Conservation (phyloP, 1,140 invertebrate species). For the Schlechtendalia chinensis region DNA sequence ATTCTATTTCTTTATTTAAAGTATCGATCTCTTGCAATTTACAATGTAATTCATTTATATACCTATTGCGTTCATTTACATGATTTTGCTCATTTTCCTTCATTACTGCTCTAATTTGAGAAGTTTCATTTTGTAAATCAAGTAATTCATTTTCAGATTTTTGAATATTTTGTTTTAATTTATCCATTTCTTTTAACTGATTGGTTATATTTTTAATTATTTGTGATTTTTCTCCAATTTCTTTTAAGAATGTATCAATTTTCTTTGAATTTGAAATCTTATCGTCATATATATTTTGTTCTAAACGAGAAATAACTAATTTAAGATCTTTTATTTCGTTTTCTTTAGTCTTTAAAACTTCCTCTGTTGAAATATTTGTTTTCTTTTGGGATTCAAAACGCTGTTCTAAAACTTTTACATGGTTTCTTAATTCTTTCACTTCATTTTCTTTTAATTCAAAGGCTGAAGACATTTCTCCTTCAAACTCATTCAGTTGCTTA, state of each 20-base stretch:
- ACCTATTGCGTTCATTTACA: conserved; percentile 25
- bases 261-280: conserved; percentile 44
- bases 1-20: conserved; percentile 42
- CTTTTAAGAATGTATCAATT: conserved; percentile 39
- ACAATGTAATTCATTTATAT: conserved; percentile 57
- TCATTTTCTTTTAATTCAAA: conserved; percentile 51
- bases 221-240: conserved; percentile 52
- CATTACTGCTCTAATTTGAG: conserved; percentile 7
- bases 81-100: conserved; percentile 13
- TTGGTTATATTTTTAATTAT: conserved; percentile 65
- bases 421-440: conserved; percentile 25
- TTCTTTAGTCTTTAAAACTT: conserved; percentile 52
- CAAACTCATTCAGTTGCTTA: conserved; percentile 33
- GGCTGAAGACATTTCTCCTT: conserved; percentile 50
- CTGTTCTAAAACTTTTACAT: conserved; percentile 18
- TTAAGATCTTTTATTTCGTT: conserved; percentile 51
- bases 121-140: conserved; percentile 36
- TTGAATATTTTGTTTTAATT: conserved; percentile 58
- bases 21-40: conserved; percentile 24
- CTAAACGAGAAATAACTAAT: conserved; percentile 49
- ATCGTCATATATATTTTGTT: conserved; percentile 49
- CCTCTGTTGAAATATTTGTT: conserved; percentile 6
- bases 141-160: conserved; percentile 57
- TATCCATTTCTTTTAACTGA: conserved; percentile 54
- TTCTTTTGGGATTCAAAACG: conserved; percentile 39